These are phyloP conservation scores for Aplochiton taeniatus DNA, from an alignment of 2,797 vertebrate species.

Conservation along the genomic window DNA sequence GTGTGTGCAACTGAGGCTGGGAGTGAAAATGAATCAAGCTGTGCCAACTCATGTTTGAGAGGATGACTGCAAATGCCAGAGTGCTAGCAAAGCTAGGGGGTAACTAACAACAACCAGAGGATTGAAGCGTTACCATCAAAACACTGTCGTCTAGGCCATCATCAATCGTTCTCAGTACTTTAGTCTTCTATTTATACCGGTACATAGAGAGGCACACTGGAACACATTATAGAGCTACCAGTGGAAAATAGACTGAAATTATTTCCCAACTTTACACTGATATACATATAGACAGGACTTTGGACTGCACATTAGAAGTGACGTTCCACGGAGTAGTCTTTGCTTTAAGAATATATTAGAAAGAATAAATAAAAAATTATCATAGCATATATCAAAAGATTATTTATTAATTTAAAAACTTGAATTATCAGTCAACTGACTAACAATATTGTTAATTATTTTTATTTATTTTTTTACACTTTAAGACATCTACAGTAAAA, in stretches of 20 bases:
- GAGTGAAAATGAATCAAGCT: slow-evolving; percentile 20
- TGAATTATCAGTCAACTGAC: too few species aligned
- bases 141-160: slow-evolving; percentile 53
- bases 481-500: slow-evolving; percentile 78
- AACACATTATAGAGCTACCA: slow-evolving; percentile 22
- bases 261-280: too few species aligned
- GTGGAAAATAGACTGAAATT: too few species aligned
- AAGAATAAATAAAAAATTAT: too few species aligned
- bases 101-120: slow-evolving; percentile 72
- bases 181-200: slow-evolving; percentile 70
- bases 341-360: too few species aligned
- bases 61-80: slow-evolving; percentile 62
- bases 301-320: too few species aligned
- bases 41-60: slow-evolving; percentile 36
- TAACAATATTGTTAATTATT: too few species aligned
- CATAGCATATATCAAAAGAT: neutral
- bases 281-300: too few species aligned
- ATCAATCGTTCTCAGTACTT: slow-evolving; percentile 73
- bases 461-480: slow-evolving; percentile 45
- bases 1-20: slow-evolving; percentile 5
- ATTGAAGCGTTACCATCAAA: slow-evolving; percentile 62
- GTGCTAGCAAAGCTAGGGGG: slow-evolving; percentile 49
- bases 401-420: too few species aligned
- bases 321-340: too few species aligned
- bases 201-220: slow-evolving; percentile 32